Base-by-base conservation (phyloP, 2,797 vertebrate species). In the Ctenochaetus hawaiiensis region DNA sequence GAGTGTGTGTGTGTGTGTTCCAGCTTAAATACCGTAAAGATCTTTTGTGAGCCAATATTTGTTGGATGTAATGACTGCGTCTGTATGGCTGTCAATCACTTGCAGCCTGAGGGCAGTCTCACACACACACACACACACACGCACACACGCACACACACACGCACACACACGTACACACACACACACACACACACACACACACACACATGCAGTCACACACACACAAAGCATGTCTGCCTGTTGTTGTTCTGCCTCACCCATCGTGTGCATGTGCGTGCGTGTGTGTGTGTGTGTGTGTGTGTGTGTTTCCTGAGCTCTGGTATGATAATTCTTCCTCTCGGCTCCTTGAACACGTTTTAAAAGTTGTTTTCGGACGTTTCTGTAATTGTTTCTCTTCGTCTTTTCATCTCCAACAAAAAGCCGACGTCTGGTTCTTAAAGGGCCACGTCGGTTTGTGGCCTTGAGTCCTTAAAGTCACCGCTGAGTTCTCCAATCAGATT, bases 301-400 rank as follows among this genome's bases (percentile, higher is more conserved):
- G n/a, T 53, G 59, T 58, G 57, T 34, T 68, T 70, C 54, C 51
- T n/a, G 13, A 66, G 62, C 67, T 73, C 57, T 83, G 87, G 86
- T 67, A 86, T 89, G 81, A 90, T 86, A 88, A 89, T 85, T 85
- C 77, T 67, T 77, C 60, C 82, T 76, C 85, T 86, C 84, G 84
- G 76, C 54, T 70, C 66, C 56, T 41, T 53, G 20, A 76, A 75
- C 60, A 17, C 11, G 23, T 76, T 57, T 86, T 58, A 87, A 79
- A 77, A 17, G 10, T 62, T 80, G 57, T 82, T 86, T 81, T 60
- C 44, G 2, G 49, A 72, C 51, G 18, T 80, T 54, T 68, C 51
- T 74, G 44, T 71, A 30, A 61, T 74, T 69, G 45, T 70, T 60
- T 66, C 22, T 0, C 48, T 65, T 65, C 6, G 39, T n/a, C 23